Base-by-base conservation (phyloP, 1,140 invertebrate genomes). In the Drosophila athabasca region DNA sequence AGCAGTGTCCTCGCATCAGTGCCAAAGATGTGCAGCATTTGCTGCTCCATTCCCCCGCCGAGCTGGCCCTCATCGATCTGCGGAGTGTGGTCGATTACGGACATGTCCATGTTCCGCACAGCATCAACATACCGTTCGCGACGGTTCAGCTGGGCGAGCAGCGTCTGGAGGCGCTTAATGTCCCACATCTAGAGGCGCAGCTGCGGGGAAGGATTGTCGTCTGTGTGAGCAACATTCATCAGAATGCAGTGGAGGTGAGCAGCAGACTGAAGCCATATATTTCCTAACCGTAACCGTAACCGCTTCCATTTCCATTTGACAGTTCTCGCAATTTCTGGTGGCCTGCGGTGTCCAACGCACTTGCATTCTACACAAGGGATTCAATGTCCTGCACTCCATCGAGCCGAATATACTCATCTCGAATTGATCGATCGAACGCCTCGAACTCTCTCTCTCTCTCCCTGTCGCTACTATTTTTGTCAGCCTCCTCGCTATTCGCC, bases 81-180 rank as follows among this genome's bases (percentile, higher is more conserved):
- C 93, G 97, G 48, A 93, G 94, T 74, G 92, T 93, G 66, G 94
- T 95, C 48, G 95, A 97, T 93, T 97, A 94, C 90, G 94, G 95
- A 65, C 94, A 95, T 81, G 95, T 95, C 48, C 94, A 95, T 74
- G 93, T 98, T 46, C 93, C 94, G 17, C 94, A 94, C 8, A 98
- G 97, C 92, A 94, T 98, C 35, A 98, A 98, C 91, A 95, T 98
- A 90, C 97, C 96, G 11, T 96, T 96, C 90, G 94, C 94, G 44
- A 95, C 94, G 44, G 95, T 97, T 5, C 95, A 93, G 90, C 94
- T 94, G 82, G 95, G 93, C 22, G 94, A 95, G 71, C 92, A 93
- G 91, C 92, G 94, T 76, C 80, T 95, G 43, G 93, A 95, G 79
- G 92, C 93, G 9, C 90, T 96, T 0, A 94, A 95, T 15, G 92